Base-by-base conservation (phyloP, 2,113 vertebrate genomes). In the Scomber colias region DNA sequence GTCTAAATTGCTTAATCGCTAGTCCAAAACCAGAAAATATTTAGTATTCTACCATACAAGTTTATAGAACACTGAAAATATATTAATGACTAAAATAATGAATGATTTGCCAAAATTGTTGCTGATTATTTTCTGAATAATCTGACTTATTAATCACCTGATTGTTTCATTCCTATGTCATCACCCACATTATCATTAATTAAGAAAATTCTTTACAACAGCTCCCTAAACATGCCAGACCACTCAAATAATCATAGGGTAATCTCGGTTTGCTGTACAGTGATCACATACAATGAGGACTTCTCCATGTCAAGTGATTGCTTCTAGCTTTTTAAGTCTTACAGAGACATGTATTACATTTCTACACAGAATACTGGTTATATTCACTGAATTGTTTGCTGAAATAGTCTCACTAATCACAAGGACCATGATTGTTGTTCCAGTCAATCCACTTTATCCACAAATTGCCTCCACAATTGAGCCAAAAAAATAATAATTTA, bases 391-490 rank as follows among this genome's bases (percentile, higher is more conserved):
- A 78, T 82, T 59, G 19, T 68, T 53, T 44, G 35, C 31, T 65
- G 31, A 70, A 70, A 85, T 63, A 64, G n/a, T 56, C 24, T 24
- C 60, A 9, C 48, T 80, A 74, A 79, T 76, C 66, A 72, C 65
- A 54, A 72, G 46, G 19, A 72, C 68, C 62, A 65, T 53, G 19
- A 71, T 61, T 62, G 66, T 71, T 78, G 72, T 84, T 86, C 49
- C 54, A 68, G 63, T 75, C 74, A 48, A 24, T 82, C 69, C 61
- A 78, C 49, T 83, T 87, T 45, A 76, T 61, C 57, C 73, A 68
- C 61, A 82, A 79, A 86, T 79, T 82, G 51, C 64, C 30, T 82
- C 54, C 30, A 56, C 15, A 30, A 72, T 44, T 21, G 4, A 79
- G 76, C 63, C 53, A 70, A 54, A 64, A 46, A 5, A 8, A 69